Conservation (phyloP, 2,113 vertebrate species). For the Xiphophorus hellerii region DNA sequence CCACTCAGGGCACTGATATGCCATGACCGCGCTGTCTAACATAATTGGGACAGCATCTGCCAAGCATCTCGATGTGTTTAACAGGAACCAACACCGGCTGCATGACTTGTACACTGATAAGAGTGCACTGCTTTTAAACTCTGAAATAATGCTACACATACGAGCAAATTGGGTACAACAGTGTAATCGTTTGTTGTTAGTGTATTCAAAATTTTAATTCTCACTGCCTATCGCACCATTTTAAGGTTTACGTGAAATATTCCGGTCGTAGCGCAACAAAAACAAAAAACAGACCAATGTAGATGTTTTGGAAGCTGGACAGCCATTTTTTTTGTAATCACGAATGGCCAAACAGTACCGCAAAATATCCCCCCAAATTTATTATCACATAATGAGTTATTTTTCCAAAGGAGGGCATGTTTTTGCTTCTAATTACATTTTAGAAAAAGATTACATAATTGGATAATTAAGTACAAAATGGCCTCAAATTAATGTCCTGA, state of each 20-base stretch:
- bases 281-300: background rate
- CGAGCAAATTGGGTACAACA: background rate
- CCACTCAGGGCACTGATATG: conserved; percentile 48
- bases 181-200: background rate
- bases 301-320: background rate
- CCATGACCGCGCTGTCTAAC: conserved; percentile 57
- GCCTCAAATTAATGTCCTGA: background rate
- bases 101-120: conserved; percentile 16
- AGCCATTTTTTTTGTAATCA: background rate
- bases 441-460: background rate
- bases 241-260: background rate
- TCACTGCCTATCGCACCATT: background rate
- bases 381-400: background rate
- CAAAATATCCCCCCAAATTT: background rate
- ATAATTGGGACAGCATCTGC: conserved; percentile 55
- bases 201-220: background rate
- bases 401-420: background rate
- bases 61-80: conserved; percentile 56
- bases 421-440: background rate
- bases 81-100: conserved; percentile 37
- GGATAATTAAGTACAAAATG: background rate
- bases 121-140: conserved; percentile 20
- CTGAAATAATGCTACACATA: background rate
- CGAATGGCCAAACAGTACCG: background rate
- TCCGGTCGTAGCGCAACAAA: background rate